phyloP scores from a whole-genome alignment of 2,113 vertebrate genomes.

The Leptosomus discolor region DNA sequence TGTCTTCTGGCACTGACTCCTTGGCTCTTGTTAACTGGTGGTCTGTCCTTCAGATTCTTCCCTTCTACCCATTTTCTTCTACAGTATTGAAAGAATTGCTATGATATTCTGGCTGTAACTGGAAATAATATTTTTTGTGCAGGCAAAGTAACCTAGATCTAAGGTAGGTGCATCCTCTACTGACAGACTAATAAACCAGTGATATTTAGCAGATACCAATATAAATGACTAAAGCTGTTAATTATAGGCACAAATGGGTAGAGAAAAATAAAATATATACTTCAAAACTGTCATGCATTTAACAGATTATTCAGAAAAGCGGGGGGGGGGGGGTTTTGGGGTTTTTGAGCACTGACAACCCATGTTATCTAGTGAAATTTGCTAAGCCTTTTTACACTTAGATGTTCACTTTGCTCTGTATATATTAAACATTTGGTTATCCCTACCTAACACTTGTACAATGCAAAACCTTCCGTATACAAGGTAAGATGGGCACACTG shows the following conservation, averaged over 20 bases:
- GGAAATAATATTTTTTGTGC: neutral
- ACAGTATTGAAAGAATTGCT: neutral
- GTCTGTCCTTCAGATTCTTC: neutral
- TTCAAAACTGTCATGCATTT: neutral
- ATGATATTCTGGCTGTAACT: neutral
- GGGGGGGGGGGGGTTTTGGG: neutral
- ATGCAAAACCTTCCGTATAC: neutral
- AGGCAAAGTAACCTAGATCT: neutral
- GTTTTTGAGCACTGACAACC: neutral
- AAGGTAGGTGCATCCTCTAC: neutral
- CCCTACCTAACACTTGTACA: neutral
- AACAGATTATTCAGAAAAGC: neutral
- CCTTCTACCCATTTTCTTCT: neutral
- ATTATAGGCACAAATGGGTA: neutral
- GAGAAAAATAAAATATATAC: neutral
- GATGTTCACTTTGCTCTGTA: neutral
- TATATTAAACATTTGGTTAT: neutral
- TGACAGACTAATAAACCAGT: neutral
- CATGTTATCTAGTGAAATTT: neutral
- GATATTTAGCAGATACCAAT: neutral
- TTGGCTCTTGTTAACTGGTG: neutral
- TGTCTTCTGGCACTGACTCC: fast-evolving
- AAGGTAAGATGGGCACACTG: neutral
- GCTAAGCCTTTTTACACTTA: neutral
- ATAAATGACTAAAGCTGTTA: neutral